Base-by-base conservation (phyloP, 2,888 invertebrate species). In the Cremastinae sp. region DNA sequence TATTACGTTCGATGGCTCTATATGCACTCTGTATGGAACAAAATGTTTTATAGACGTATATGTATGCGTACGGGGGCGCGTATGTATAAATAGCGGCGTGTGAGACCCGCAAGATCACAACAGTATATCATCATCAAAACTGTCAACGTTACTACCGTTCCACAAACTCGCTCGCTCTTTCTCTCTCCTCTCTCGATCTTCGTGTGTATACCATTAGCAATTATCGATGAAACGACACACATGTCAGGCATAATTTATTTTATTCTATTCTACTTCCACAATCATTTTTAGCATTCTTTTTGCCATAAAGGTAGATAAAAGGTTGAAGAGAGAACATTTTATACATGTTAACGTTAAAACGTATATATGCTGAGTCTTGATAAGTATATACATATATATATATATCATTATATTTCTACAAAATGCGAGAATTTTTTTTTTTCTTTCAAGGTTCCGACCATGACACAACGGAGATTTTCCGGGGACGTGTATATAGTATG, bases 101-200 rank as follows among this genome's bases (percentile, higher is more conserved):
- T 61, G 82, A 84, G 81, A 78, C 80, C 81, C 81, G 82, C 84
- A 85, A 86, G 85, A 87, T 86, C 87, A 81, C 84, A 87, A 84
- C 86, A 83, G 86, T 88, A 88, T 86, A 88, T 88, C 87, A 88
- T 88, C 87, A 88, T 88, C 86, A 87, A 87, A 74, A 51, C 80
- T 88, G 88, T 87, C 87, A 88, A 84, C 85, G 81, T 79, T 80
- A 79, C 79, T 80, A 77, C 80, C 81, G 81, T 75, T 79, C 80
- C 69, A 77, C 62, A 80, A 76, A 70, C 80, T 69, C 45, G 5
- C 22, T 43, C 69, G 64, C 38, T 59, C 61, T 54, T 51, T 56
- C 54, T 47, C 45, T 47, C 58, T 41, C 41, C 43, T 68, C 22
- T 61, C 61, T 56, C 58, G 56, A 49, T 47, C 28, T 45, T n/a